A percentile compares a stretch with the other conserved stretches of the same genome.
Evolutionary conservation across 2,113 vertebrate genomes (phyloP).

Genomic region (Xiphorhynchus elegans): DNA sequence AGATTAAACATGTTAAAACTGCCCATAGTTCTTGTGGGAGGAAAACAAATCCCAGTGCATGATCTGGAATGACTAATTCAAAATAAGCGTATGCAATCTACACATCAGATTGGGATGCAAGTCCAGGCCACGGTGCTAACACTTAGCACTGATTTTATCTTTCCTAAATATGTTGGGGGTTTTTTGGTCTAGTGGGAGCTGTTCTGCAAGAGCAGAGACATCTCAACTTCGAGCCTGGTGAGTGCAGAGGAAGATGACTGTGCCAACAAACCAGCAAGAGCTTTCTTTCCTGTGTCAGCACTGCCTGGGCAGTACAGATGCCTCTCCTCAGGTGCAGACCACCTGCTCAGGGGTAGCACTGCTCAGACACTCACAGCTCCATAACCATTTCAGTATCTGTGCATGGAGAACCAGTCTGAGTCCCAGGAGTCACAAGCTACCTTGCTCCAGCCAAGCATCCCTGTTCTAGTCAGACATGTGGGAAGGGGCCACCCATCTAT

Average conservation of each 20-base stretch:
- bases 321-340: background rate
- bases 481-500: background rate
- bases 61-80: background rate
- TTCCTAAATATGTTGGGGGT: background rate
- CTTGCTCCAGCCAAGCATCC: background rate
- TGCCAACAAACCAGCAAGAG: background rate
- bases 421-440: background rate
- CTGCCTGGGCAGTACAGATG: background rate
- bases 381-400: background rate
- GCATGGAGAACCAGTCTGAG: background rate
- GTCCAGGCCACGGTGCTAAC: background rate
- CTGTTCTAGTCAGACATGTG: background rate
- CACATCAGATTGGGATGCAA: fast-evolving
- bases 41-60: background rate
- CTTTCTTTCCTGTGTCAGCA: background rate
- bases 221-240: background rate
- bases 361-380: background rate
- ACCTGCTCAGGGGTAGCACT: background rate
- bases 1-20: background rate
- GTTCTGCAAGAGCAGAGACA: background rate
- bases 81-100: background rate
- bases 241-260: background rate
- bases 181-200: background rate
- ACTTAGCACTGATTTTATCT: background rate
- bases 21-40: background rate